Evolutionary conservation across 2,888 invertebrate species (phyloP).

Genomic region (Oscheius sp.): DNA sequence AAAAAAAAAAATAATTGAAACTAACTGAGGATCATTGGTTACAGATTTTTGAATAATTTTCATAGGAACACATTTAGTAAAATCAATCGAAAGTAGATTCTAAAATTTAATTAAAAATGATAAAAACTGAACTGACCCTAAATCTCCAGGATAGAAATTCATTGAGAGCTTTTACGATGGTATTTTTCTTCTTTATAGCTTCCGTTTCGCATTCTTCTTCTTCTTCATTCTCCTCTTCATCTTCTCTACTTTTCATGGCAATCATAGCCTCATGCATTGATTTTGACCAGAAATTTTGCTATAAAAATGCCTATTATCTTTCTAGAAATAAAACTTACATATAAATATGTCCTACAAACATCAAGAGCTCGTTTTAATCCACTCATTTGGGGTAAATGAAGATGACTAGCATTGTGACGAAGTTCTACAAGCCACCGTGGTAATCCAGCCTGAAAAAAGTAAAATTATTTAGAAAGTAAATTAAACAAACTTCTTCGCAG

Average conservation of each 20-base stretch:
- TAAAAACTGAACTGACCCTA: neutral
- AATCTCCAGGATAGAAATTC: constrained; percentile 14
- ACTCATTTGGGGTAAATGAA: constrained; percentile 80
- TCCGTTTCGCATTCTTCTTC: neutral
- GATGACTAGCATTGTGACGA: constrained; percentile 84
- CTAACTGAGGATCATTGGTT: neutral
- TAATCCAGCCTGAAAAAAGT: constrained; percentile 78
- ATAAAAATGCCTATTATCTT: neutral
- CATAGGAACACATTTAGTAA: neutral
- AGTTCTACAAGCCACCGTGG: constrained; percentile 86
- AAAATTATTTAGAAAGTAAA: no score
- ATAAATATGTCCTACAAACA: constrained; percentile 81
- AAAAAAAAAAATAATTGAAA: neutral
- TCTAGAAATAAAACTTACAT: constrained; percentile 72
- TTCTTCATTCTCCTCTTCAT: neutral
- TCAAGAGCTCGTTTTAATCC: constrained; percentile 80
- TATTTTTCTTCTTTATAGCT: neutral
- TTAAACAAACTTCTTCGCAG: no score
- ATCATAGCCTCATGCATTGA: constrained; percentile 39
- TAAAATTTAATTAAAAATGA: constrained; percentile 2
- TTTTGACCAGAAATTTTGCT: constrained; percentile 41
- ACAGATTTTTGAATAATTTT: neutral
- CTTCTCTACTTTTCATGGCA: neutral
- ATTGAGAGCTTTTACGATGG: neutral
- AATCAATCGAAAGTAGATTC: neutral